Evolutionary conservation across 2,113 vertebrate species (phyloP).

Genomic region (Anhinga rufa): DNA sequence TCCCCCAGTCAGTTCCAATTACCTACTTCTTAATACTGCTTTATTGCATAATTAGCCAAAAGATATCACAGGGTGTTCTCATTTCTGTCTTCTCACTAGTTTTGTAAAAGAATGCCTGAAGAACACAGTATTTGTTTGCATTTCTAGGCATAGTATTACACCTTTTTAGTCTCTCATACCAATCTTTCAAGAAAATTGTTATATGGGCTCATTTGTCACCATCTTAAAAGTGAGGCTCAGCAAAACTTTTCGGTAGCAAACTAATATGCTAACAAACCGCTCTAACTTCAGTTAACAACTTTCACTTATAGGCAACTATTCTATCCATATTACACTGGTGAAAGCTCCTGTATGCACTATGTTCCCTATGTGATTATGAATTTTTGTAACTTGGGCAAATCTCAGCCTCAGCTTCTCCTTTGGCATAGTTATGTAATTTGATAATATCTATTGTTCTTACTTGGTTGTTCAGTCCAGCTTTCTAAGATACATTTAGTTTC

Average conservation of each 20-base stretch:
- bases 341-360: background rate
- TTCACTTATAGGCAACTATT: background rate
- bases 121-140: background rate
- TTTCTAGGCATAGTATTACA: background rate
- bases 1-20: no score
- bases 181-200: background rate
- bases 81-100: background rate
- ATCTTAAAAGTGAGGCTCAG: background rate
- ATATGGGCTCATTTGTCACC: background rate
- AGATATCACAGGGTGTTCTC: background rate
- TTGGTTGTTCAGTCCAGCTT: background rate
- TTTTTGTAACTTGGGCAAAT: background rate
- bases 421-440: background rate
- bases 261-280: background rate
- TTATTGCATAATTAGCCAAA: background rate
- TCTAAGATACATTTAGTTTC: background rate
- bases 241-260: background rate
- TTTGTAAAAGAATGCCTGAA: background rate
- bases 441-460: background rate
- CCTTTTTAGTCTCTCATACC: background rate
- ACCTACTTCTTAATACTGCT: background rate
- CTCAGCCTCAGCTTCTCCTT: background rate
- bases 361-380: background rate
- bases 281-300: background rate
- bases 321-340: background rate